Evolutionary conservation across 2,797 vertebrate genomes (phyloP).

Genomic region (Trichosurus vulpecula): DNA sequence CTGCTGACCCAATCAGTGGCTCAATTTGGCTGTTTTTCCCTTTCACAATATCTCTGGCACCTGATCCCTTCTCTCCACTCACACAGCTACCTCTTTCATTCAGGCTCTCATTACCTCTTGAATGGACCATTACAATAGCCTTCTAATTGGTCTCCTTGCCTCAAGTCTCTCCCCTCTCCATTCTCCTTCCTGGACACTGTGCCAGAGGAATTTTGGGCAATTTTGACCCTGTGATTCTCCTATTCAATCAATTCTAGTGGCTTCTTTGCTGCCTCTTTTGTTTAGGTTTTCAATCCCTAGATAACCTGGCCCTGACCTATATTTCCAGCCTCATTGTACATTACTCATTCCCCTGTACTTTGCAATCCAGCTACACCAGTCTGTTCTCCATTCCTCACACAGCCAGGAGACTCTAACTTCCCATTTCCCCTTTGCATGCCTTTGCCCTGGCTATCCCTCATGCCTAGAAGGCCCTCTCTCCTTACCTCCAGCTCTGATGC

Average conservation of each 20-base stretch:
- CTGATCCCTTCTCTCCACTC: not conserved
- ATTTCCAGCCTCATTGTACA: not conserved
- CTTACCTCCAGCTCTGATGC: not conserved
- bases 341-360: not conserved
- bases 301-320: not conserved
- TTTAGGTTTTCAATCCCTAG: not conserved
- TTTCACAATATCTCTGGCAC: not conserved
- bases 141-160: not conserved
- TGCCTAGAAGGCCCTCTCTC: not conserved
- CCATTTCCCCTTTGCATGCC: not conserved
- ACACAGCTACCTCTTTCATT: not conserved
- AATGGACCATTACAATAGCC: not conserved
- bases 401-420: not conserved
- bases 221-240: not conserved
- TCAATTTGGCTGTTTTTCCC: not conserved
- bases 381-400: not conserved
- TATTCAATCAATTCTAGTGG: not conserved
- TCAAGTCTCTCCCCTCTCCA: not conserved
- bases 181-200: not conserved
- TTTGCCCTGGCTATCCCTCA: not conserved
- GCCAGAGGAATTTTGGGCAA: not conserved
- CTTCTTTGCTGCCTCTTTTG: not conserved
- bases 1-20: not conserved
- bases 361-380: not conserved
- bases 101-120: not conserved